Percentiles rank a stretch among this genome's conserved stretches.
phyloP scores from a whole-genome alignment of 2,113 vertebrate genomes.

The Narcine bancroftii region DNA sequence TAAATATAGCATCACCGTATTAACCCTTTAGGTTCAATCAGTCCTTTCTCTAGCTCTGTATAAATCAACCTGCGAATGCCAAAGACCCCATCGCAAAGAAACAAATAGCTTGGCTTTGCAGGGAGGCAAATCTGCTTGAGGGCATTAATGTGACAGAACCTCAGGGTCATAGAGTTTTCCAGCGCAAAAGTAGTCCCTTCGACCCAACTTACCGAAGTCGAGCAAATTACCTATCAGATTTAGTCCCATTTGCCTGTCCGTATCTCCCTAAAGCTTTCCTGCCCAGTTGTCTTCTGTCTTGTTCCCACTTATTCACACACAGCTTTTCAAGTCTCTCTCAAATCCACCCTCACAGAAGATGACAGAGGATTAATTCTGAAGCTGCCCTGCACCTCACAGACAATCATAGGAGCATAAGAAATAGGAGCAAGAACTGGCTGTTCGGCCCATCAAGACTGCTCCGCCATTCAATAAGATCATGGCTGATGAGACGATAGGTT shows the following conservation, averaged over 20 bases:
- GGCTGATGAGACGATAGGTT: no score
- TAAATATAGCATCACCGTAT: not conserved
- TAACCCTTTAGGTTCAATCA: conserved; percentile 12
- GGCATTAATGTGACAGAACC: not conserved
- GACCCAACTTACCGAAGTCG: no score
- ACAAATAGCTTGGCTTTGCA: not conserved
- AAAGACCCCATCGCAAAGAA: not conserved
- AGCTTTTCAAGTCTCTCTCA: conserved; percentile 39
- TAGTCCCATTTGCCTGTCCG: no score
- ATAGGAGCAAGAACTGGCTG: no score
- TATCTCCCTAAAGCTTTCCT: no score
- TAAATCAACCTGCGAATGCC: conserved; percentile 5
- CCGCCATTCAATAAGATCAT: no score
- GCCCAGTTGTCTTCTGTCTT: no score
- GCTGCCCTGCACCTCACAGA: conserved; percentile 36
- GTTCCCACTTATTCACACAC: conserved; percentile 42
- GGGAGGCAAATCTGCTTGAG: not conserved
- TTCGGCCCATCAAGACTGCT: no score
- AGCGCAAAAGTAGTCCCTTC: no score
- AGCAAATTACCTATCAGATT: no score
- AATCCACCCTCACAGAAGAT: conserved; percentile 40
- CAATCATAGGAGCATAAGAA: no score
- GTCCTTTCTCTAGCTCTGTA: not conserved
- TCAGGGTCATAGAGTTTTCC: no score
- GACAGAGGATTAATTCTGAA: conserved; percentile 39